These are phyloP conservation scores for Melolontha melolontha DNA, from an alignment of 2,888 invertebrate species.

Conservation along the genomic window DNA sequence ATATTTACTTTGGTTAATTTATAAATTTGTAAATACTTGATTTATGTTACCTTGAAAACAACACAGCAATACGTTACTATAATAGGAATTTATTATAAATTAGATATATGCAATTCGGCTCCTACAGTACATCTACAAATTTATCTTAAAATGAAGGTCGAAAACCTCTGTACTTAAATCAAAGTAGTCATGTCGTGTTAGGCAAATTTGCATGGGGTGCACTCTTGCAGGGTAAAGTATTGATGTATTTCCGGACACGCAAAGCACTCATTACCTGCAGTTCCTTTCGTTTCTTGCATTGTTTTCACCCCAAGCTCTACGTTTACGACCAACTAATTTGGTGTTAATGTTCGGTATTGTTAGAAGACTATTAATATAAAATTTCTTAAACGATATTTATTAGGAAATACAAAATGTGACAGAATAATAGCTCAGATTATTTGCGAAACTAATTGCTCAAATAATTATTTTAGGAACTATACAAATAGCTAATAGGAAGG, in stretches of 20 bases:
- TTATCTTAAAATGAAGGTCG: too few relatives aligned
- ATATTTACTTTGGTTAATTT: too few relatives aligned
- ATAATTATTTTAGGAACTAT: neutral
- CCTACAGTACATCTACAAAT: too few relatives aligned
- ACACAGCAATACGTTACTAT: too few relatives aligned
- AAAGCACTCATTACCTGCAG: conserved; percentile 57
- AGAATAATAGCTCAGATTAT: conserved; percentile 24
- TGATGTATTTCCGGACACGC: conserved; percentile 57
- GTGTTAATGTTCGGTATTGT: conserved; percentile 48
- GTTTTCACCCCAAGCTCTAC: conserved; percentile 55
- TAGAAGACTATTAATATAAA: conserved; percentile 31
- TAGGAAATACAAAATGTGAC: conserved; percentile 19
- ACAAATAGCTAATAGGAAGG: too few relatives aligned
- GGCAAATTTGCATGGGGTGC: conserved; percentile 40
- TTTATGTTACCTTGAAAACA: too few relatives aligned
- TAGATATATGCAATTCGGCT: too few relatives aligned
- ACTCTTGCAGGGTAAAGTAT: conserved; percentile 49
- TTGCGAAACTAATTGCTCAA: neutral
- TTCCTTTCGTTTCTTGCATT: conserved; percentile 58
- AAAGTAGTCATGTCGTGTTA: neutral
- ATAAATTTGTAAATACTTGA: too few relatives aligned
- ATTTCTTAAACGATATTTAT: conserved; percentile 33
- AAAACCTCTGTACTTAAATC: neutral
- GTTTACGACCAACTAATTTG: conserved; percentile 53
- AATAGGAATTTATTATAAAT: too few relatives aligned